Base-by-base conservation (phyloP, 2,888 invertebrate genomes). In the Leucophora obtusa region DNA sequence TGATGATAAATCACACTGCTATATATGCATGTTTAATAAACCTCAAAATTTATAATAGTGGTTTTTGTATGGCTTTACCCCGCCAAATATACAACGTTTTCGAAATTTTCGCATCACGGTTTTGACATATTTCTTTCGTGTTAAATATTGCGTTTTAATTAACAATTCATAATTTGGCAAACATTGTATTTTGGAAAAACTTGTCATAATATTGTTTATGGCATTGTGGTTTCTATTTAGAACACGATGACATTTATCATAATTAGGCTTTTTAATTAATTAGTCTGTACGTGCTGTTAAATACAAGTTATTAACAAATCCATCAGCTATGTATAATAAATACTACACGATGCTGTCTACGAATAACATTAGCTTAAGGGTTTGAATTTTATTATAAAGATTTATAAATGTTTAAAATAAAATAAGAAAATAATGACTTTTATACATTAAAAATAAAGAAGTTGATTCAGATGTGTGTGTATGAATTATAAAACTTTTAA, bases 211-310 rank as follows among this genome's bases (percentile, higher is more conserved):
- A 33, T 63, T 50, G 54, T 56, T 56, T 69, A 56, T 69, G 74
- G 33, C 63, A 51, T 28, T 56, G 15, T 15, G 54, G 21, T 62
- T 62, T 10, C 10, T 35, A 71, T 66, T 35, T 10, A 63, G 10
- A 17, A 24, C 10, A 10, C 43, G 7, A 28, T 68, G 43, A 58
- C 63, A 79, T 63, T 73, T 47, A 35, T 59, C 47, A 59, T 62
- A 69, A 58, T 73, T 78, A 58, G 68, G 43, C 58, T 58, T 63
- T 73, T 53, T 69, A 69, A 69, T 65, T 79, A 63, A 73, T 73
- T 63, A 66, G 59, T 47, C 9, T 66, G 21, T 35, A 24, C 6
- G 28, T 38, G 21, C 18, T 65, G 33, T 14, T 62, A n/a, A 50
- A 65, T 35, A 24, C 18, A 33, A 14, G 10, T 56, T 15, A 14